Evolutionary conservation across 2,113 vertebrate species (phyloP).

Genomic region (human (Homo sapiens)): DNA sequence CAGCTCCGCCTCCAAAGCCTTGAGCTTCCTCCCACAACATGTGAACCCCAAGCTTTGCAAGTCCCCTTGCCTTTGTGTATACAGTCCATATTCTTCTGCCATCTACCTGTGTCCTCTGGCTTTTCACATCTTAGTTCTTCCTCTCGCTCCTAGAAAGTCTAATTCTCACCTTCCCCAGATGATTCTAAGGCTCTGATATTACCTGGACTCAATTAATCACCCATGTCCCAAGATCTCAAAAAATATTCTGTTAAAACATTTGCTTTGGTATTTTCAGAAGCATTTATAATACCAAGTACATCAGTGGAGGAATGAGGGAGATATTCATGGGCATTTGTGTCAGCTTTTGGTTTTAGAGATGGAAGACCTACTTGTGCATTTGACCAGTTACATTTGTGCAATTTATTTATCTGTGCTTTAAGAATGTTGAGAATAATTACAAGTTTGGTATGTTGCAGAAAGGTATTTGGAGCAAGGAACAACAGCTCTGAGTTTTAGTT

Average conservation of each 20-base stretch:
- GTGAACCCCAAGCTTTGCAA: background rate
- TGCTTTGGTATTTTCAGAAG: background rate
- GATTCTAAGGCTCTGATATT: background rate
- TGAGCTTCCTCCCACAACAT: fast-evolving
- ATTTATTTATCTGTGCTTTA: background rate
- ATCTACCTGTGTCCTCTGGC: background rate
- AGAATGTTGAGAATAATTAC: background rate
- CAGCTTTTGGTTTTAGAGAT: background rate
- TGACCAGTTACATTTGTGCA: background rate
- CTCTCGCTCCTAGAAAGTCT: background rate
- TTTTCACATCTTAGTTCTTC: background rate
- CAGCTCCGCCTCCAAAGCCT: too few species aligned
- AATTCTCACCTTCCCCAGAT: background rate
- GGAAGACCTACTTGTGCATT: background rate
- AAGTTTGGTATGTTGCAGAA: background rate
- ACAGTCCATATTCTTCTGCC: background rate
- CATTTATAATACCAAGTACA: background rate
- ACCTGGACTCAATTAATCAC: background rate
- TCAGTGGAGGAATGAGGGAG: background rate
- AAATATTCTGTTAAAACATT: background rate
- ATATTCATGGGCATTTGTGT: background rate
- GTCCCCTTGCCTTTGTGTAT: too few species aligned
- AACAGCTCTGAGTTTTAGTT: background rate
- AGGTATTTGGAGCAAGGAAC: background rate
- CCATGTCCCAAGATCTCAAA: background rate